Evolutionary conservation across 2,888 invertebrate species (phyloP), one percentile per base, ranked within the genome.

Genomic region (Thymelicus lineola): DNA sequence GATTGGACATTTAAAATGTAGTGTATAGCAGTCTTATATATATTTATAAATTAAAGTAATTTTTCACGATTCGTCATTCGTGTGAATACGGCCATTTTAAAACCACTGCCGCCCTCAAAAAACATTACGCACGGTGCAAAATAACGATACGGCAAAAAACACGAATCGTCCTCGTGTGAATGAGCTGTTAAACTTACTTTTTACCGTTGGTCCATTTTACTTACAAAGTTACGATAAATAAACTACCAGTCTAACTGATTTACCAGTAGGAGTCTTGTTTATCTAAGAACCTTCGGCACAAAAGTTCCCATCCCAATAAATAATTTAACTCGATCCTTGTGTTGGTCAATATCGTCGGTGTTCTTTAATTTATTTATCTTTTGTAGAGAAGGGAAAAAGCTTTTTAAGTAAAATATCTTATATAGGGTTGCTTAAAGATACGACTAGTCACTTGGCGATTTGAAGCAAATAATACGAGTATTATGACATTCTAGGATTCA

Each of bases 331-430:
- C 2, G 12, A 50, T 17, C 48, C 48, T 50, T 50, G 17, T 50
- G 17, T 15, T 50, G 15, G 48, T 50, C 48, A 12, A 9, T 17
- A 4, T n/a, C 9, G 48, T 17, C 48, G 48, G 17, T 17, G 10
- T 50, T 50, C 48, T 50, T 50, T 50, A 50, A 17, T 50, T 50
- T 50, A 50, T 15, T 50, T 50, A 50, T 7, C 12, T 50, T 50
- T 50, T 7, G 48, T 50, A 15, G 2, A 15, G 48, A 12, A 50
- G 7, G 9, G 0, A n/a, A 15, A 50, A 50, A 50, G 17, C 15
- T 15, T 48, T 48, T 48, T 48, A 12, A 50, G 48, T 50, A 7
- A 17, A 50, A 50, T 50, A 17, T n/a, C n/a, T n/a, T n/a, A n/a
- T 10, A 45, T 50, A n/a, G 48, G 48, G 15, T 50, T 17, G 4